Conservation (phyloP, 2,888 invertebrate genomes). For the Agrilus biguttatus region DNA sequence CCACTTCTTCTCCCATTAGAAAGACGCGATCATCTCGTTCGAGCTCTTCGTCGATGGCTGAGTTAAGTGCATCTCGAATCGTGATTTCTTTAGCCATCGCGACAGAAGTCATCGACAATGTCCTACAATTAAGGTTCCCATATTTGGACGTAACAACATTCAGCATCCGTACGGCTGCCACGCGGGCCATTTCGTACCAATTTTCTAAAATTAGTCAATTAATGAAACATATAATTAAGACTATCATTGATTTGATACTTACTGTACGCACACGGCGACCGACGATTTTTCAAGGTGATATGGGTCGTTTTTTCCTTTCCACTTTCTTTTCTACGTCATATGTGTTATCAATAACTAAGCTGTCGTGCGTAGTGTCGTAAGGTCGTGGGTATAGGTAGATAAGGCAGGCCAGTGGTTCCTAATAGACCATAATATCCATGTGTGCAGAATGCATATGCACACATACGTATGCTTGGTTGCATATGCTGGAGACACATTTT, state of each 20-base stretch:
- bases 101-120: constrained; percentile 36
- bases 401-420: background rate
- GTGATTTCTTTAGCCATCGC: constrained; percentile 57
- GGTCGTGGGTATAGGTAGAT: background rate
- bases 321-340: too few relatives aligned
- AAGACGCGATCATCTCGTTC: constrained; percentile 83
- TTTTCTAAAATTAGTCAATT: constrained; percentile 4
- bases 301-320: background rate
- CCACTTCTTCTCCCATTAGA: constrained; percentile 89
- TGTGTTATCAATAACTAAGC: too few relatives aligned
- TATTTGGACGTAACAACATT: constrained; percentile 20
- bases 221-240: constrained; percentile 2
- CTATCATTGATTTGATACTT: background rate
- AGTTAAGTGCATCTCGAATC: constrained; percentile 91
- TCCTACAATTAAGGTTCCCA: constrained; percentile 29
- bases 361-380: too few relatives aligned
- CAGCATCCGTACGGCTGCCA: constrained; percentile 18
- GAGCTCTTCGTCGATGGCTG: constrained; percentile 95
- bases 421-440: background rate
- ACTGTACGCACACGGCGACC: background rate
- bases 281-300: background rate
- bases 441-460: background rate
- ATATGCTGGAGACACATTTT: too few relatives aligned
- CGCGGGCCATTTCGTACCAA: constrained; percentile 15
- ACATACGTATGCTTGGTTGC: background rate